A percentile compares a stretch with the other conserved stretches of the same genome.
Conservation (phyloP, 1,140 invertebrate genomes). For the Rhagoletis pomonella region DNA sequence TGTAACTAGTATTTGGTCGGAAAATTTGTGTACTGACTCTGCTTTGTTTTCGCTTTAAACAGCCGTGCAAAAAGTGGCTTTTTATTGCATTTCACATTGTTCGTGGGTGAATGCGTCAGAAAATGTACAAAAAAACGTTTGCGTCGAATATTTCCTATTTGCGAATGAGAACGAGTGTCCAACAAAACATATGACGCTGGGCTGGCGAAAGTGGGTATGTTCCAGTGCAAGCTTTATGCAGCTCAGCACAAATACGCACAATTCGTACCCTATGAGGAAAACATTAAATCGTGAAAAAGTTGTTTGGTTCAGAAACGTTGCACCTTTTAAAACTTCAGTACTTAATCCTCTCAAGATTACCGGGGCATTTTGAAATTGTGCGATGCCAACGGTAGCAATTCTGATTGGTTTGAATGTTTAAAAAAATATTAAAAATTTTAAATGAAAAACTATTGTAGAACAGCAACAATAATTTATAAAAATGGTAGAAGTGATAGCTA, state of each 20-base stretch:
- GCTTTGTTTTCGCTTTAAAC: not conserved
- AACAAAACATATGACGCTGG: not conserved
- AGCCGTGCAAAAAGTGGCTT: not conserved
- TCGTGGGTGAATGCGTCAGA: conserved; percentile 1
- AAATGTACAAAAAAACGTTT: conserved; percentile 13
- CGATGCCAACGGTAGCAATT: too few species aligned
- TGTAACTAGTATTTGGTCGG: not conserved
- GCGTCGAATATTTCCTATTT: not conserved
- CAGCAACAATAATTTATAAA: too few species aligned
- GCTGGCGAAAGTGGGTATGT: not conserved
- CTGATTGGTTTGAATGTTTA: too few species aligned
- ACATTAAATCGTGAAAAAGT: too few species aligned
- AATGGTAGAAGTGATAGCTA: too few species aligned
- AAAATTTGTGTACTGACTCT: not conserved
- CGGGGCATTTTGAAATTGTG: too few species aligned
- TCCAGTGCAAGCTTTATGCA: not conserved
- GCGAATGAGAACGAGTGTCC: not conserved
- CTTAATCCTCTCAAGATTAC: too few species aligned
- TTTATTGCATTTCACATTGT: conserved; percentile 23
- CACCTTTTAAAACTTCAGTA: too few species aligned
- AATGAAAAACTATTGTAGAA: too few species aligned
- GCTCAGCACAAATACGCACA: not conserved
- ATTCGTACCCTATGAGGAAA: not conserved
- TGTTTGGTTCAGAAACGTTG: too few species aligned
- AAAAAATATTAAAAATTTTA: too few species aligned